phyloP scores from a whole-genome alignment of 2,797 vertebrate species.

The Clamator glandarius region DNA sequence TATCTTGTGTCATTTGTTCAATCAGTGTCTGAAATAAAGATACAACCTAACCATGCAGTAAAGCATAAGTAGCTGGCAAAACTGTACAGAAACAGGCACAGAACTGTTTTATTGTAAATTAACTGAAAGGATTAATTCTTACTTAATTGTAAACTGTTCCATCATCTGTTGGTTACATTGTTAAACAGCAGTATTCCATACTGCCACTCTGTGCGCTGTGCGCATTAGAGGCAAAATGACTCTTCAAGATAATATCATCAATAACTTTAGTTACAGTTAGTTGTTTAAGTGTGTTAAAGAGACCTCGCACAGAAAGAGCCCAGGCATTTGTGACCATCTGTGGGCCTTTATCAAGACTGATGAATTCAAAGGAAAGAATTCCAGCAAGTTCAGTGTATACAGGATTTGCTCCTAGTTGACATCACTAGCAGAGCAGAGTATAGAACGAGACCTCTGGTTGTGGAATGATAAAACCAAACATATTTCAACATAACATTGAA shows the following conservation, averaged over 20 bases:
- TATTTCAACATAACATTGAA: not conserved
- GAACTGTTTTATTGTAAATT: not conserved
- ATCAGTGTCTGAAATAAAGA: not conserved
- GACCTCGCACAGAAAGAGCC: not conserved
- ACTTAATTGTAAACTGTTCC: not conserved
- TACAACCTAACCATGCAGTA: not conserved
- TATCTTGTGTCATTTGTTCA: not conserved
- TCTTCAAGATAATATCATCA: not conserved
- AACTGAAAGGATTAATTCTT: not conserved
- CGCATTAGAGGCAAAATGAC: not conserved
- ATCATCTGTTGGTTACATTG: not conserved
- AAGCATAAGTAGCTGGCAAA: not conserved
- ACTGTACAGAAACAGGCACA: not conserved
- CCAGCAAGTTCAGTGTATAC: not conserved
- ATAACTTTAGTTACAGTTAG: not conserved
- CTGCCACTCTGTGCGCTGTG: not conserved
- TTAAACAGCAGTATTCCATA: not conserved
- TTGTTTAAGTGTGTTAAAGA: not conserved
- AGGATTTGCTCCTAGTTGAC: not conserved
- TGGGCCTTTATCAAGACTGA: not conserved
- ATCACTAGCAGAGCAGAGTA: slow-evolving; percentile 8
- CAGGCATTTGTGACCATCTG: not conserved
- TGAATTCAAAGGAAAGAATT: not conserved
- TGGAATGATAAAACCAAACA: not conserved
- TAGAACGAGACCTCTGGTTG: not conserved